Base-by-base conservation (phyloP, 1,140 invertebrate genomes). In the Nephotettix cincticeps region DNA sequence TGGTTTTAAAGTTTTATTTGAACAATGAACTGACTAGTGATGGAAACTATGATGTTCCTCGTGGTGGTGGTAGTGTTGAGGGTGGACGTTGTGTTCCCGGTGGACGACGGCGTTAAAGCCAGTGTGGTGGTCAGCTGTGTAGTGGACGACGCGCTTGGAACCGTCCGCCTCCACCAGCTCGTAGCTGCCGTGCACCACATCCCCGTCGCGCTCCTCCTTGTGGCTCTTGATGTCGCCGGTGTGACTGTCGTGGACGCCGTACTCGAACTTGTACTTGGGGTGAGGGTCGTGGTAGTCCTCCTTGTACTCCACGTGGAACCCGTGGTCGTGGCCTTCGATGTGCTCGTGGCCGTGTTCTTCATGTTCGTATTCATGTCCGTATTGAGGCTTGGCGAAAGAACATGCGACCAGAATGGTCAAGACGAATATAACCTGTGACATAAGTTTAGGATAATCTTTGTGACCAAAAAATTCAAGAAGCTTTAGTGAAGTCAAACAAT, bases 341-440 rank as follows among this genome's bases (percentile, higher is more conserved):
- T 85, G 83, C 0, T 85, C 82, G 73, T 80, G 86, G 63, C 80
- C 71, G 6, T 77, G 75, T 68, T 85, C 84, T 17, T 81, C 75
- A 19, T 86, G 83, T 40, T 81, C 81, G 78, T 84, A 84, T 17
- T 81, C 75, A 19, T 86, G 83, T 40, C 81, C 81, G 78, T 84
- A 84, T 27, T 77, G 78, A 0, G 79, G 79, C 69, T 77, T 69
- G 0, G 75, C 73, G 58, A 79, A 77, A 19, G 27, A 67, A 28
- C 32, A 28, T n/a, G 28, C 58, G 21, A 30, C 58, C 27, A 36
- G 14, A 36, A 32, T n/a, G 28, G 58, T 28, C 19, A 63, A n/a
- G 27, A 28, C 11, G 58, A 32, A 2, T 19, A 28, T 32, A 25
- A 32, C n/a, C 32, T 28, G n/a, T n/a, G n/a, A n/a, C n/a, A n/a